Conservation (phyloP, 2,797 vertebrate species). For the Myotis planiceps region DNA sequence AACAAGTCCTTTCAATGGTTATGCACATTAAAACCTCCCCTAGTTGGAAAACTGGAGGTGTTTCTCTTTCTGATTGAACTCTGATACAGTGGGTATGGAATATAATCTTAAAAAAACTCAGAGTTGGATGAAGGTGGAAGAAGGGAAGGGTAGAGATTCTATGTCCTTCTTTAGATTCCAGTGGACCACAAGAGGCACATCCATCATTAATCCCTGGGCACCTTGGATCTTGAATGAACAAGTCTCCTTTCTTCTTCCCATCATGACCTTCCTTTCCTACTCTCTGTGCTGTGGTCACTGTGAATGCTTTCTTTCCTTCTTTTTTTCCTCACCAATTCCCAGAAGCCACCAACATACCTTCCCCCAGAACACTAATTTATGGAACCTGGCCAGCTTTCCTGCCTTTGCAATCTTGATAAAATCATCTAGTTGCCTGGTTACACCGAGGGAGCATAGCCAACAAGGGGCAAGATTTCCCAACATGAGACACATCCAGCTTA, state of each 20-base stretch:
- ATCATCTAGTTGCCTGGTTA: conserved; percentile 7
- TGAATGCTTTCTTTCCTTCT: not conserved
- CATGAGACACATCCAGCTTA: not conserved
- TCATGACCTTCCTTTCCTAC: not conserved
- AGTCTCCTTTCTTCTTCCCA: not conserved
- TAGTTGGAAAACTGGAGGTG: not conserved
- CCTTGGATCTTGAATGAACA: not conserved
- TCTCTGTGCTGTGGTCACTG: not conserved
- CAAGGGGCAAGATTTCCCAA: not conserved
- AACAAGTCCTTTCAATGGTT: not conserved
- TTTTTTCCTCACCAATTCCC: not conserved
- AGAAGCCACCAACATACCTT: not conserved
- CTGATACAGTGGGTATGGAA: not conserved
- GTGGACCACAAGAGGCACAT: not conserved
- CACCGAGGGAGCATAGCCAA: not conserved
- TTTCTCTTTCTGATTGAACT: not conserved
- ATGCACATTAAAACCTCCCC: not conserved
- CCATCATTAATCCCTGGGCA: not conserved
- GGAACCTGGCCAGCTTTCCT: not conserved
- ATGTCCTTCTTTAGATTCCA: not conserved
- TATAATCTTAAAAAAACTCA: conserved; percentile 1
- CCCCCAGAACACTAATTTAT: not conserved
- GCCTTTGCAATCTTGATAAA: conserved; percentile 15
- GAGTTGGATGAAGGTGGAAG: not conserved
- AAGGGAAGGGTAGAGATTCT: not conserved